A percentile compares a stretch with the other conserved stretches of the same genome.
phyloP scores from a whole-genome alignment of 2,888 invertebrate genomes.

The Micoletzkya japonica region DNA sequence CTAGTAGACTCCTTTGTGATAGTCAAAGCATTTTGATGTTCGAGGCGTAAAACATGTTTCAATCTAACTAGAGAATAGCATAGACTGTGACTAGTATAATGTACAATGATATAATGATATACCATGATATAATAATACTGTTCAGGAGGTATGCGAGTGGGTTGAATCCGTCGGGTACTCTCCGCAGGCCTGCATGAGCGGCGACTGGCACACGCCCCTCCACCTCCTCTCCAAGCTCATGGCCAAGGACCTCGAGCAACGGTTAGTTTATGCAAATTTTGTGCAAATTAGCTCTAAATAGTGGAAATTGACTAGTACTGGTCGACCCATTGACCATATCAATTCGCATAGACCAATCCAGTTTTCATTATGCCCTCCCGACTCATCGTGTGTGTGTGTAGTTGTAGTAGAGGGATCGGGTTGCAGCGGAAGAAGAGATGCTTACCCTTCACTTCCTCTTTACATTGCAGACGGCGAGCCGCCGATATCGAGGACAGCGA shows the following conservation, averaged over 20 bases:
- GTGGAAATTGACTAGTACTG: neutral
- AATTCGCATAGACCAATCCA: neutral
- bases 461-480: neutral
- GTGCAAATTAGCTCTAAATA: neutral
- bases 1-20: too few species aligned
- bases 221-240: constrained; percentile 31
- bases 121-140: too few species aligned
- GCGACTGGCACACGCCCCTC: constrained; percentile 34
- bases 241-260: constrained; percentile 22
- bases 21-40: too few species aligned
- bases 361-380: neutral
- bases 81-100: too few species aligned
- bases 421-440: neutral
- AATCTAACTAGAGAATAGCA: too few species aligned
- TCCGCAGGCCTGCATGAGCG: constrained; percentile 30
- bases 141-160: constrained; percentile 31
- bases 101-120: too few species aligned
- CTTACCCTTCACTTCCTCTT: neutral
- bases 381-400: neutral
- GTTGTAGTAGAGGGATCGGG: neutral
- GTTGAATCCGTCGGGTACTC: constrained; percentile 31
- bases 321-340: neutral
- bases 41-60: too few species aligned
- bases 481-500: constrained; percentile 23
- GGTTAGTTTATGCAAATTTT: constrained; percentile 10